Evolutionary conservation across 2,113 vertebrate genomes (phyloP), one percentile per base, ranked within the genome.

Genomic region (Corythornis madagascariensis): DNA sequence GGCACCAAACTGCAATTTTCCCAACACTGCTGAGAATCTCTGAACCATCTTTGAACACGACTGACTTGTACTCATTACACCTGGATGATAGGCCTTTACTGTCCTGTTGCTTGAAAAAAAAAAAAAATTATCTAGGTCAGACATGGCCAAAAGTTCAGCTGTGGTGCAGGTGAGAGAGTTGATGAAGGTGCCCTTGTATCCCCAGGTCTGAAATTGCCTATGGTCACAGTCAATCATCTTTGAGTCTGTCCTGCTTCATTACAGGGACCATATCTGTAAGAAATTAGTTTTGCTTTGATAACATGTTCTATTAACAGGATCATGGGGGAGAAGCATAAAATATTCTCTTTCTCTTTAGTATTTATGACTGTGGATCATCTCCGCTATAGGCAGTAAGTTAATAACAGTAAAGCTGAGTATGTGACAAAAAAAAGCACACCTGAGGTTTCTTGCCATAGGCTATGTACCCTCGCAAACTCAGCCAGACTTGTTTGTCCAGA

Each of bases 301-400:
- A 66, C 12, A 48, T 0, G 1, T 59, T 64, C 55, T 90, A 29
- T 66, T 84, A 82, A 57, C 24, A 47, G 48, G 25, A 47, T 61
- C 2, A 0, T 48, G n/a, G 45, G 38, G 33, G 16, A 64, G 43
- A 87, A 22, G 35, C 42, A 43, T 50, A 55, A 78, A 91, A 73
- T 25, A 53, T 75, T 77, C 78, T 90, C n/a, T 83, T 87, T 66
- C 21, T 24, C 73, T 95, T 96, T 94, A 82, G 84, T 93, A 82
- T 74, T 78, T 88, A 33, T 71, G 59, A 31, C 40, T 64, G 40
- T 50, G n/a, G 31, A 91, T 38, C 38, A 67, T 43, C n/a, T 83
- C 66, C 45, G 31, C 69, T 71, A 43, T 20, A 77, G 73, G 78
- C 63, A 86, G 52, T 52, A 64, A 86, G 76, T 81, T 47, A 87